A percentile compares a stretch with the other conserved stretches of the same genome.
phyloP scores from a whole-genome alignment of 2,888 invertebrate species.

The Eustalomyia histrio region DNA sequence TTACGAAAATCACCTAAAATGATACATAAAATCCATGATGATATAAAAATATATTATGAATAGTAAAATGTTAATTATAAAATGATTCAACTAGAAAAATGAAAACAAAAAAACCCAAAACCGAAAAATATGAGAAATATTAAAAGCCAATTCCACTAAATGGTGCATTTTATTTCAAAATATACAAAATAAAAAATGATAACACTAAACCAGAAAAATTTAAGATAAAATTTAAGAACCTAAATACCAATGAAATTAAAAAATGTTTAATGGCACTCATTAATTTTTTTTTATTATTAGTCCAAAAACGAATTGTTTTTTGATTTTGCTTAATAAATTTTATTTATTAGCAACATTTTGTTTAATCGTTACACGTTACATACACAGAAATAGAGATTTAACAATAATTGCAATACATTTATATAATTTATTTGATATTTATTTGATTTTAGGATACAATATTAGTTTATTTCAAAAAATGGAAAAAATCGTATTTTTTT shows the following conservation, averaged over 20 bases:
- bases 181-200: neutral
- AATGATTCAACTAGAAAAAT: conserved; percentile 10
- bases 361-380: conserved; percentile 54
- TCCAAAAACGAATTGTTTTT: conserved; percentile 33
- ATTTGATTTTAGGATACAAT: conserved; percentile 13
- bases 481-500: neutral
- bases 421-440: conserved; percentile 42
- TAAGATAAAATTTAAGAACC: neutral
- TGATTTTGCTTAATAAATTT: conserved; percentile 61
- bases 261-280: neutral
- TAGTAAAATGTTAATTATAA: conserved; percentile 23
- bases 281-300: neutral
- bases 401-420: conserved; percentile 53
- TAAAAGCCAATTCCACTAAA: conserved; percentile 32
- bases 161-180: conserved; percentile 22
- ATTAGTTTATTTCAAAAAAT: conserved; percentile 7
- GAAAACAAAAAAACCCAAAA: neutral
- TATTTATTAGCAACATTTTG: conserved; percentile 58
- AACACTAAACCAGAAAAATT: conserved; percentile 17
- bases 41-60: conserved; percentile 16
- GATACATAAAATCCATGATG: conserved; percentile 25
- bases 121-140: neutral
- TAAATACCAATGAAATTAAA: neutral
- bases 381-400: conserved; percentile 41
- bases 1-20: conserved; percentile 75